These are phyloP conservation scores for Tapirus terrestris DNA, from an alignment of 2,113 vertebrate genomes.

Conservation along the genomic window DNA sequence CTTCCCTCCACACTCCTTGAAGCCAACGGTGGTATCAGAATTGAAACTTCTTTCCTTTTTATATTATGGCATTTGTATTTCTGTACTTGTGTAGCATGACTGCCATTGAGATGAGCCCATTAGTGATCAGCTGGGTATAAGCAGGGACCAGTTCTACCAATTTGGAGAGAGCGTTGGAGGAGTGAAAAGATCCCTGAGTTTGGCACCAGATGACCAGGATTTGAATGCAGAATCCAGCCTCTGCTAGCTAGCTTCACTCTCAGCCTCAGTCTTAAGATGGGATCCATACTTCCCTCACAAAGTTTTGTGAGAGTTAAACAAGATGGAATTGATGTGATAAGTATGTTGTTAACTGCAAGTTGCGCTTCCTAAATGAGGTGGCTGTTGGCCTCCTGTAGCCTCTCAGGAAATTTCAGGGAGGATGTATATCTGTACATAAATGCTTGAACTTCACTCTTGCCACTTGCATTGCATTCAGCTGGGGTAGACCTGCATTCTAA, in stretches of 20 bases:
- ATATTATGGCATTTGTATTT: not conserved
- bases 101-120: not conserved
- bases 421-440: not conserved
- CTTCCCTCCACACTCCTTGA: not conserved
- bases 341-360: not conserved
- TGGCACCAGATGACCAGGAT: not conserved
- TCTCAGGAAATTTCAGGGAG: not conserved
- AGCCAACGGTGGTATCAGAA: not conserved
- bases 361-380: not conserved
- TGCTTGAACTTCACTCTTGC: not conserved
- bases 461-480: rapidly evolving
- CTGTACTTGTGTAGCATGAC: not conserved
- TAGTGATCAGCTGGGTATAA: not conserved
- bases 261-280: not conserved
- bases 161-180: not conserved
- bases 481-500: not conserved
- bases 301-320: not conserved
- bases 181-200: not conserved
- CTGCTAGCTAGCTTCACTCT: not conserved
- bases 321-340: not conserved
- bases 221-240: not conserved
- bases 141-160: not conserved
- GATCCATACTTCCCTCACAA: not conserved
- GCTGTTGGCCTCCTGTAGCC: not conserved
- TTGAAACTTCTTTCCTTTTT: not conserved